Base-by-base conservation (phyloP, 2,888 invertebrate species). In the Nymphalis urticae region DNA sequence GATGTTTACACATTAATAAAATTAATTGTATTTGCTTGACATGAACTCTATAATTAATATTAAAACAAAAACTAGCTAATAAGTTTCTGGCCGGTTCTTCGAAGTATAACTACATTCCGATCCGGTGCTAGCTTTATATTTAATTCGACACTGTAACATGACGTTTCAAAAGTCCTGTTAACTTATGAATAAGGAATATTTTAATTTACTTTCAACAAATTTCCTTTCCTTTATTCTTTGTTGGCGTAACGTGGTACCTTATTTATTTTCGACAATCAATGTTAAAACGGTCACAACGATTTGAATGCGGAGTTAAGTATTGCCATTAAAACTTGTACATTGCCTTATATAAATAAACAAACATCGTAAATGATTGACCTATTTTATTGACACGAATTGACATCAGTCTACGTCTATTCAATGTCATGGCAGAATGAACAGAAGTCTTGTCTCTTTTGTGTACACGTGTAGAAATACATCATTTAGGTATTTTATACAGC, bases 261-360 rank as follows among this genome's bases (percentile, higher is more conserved):
- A 64, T 66, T 70, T 64, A 61, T 66, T 63, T 65, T 50, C 47
- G 54, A 63, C 65, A 69, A 64, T 64, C 56, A 69, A 66, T 53
- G 60, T 36, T 48, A 62, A n/a, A 60, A 17, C 51, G 58, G 63
- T 66, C 70, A 64, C 63, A 61, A 70, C 24, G 58, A 58, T 59
- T 48, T 42, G 62, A 65, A 54, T 59, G 63, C 36, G 21, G 10
- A 36, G 48, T 54, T 42, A 54, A 62, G 27, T 21, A 58, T 32
- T 59, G 60, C 48, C 53, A 56, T 69, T 64, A 48, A 61, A 54
- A n/a, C 47, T 47, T 62, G 53, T 48, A 19, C 64, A 67, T 62
- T 68, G 51, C 19, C 60, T 65, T 62, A n/a, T 58, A 66, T 53
- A 48, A 64, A 64, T 47, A 47, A 70, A 53, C 59, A 48, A 58